Evolutionary conservation across 2,113 vertebrate species (phyloP).

Genomic region (Orycteropus afer): DNA sequence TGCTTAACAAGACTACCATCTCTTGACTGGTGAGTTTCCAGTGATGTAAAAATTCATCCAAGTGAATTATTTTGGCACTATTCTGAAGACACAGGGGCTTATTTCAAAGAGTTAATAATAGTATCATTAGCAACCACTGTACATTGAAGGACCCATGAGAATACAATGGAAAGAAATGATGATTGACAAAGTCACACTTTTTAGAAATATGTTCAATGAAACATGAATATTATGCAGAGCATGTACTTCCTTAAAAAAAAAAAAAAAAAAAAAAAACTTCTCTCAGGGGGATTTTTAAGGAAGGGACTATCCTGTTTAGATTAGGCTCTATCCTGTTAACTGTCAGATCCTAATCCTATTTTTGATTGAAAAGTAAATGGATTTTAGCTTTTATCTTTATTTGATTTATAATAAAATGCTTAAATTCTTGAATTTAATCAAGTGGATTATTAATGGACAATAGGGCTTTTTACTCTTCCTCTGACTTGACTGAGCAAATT

Average conservation of each 20-base stretch:
- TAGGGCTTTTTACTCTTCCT: not conserved
- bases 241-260: not conserved
- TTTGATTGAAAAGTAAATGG: conserved; percentile 1
- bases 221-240: not conserved
- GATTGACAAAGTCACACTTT: not conserved
- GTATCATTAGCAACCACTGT: not conserved
- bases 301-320: not conserved
- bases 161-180: not conserved
- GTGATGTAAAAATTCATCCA: conserved; percentile 38
- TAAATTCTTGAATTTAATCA: conserved; percentile 4
- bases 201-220: not conserved
- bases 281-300: not conserved
- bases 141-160: not conserved
- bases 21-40: conserved; percentile 49
- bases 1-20: conserved; percentile 59
- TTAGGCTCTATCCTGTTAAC: not conserved
- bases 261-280: not conserved
- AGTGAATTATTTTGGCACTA: not conserved
- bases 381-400: conserved; percentile 1
- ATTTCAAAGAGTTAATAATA: conserved; percentile 33
- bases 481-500: not conserved
- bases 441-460: not conserved
- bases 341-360: not conserved
- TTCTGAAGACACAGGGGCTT: conserved; percentile 6
- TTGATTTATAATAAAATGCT: not conserved